Evolutionary conservation across 92 coral and sea anemone species (phyloP), one percentile per base, ranked within the genome.

Genomic region (Palythoa heliodiscus): DNA sequence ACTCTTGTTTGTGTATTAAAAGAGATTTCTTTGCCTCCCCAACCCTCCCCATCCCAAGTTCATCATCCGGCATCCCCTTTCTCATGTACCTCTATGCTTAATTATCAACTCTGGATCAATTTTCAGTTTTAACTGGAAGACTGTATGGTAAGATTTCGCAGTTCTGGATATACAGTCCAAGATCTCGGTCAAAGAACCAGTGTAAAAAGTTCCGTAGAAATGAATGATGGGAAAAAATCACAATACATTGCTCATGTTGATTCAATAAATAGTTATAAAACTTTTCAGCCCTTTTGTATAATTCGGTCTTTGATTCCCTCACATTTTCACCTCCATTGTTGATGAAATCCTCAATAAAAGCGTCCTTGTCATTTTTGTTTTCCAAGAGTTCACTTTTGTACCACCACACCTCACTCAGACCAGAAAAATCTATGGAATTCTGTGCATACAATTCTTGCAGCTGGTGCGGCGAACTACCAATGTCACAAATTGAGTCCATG

Each of bases 361-460:
- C 84, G 11, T 66, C 57, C 10, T 9, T 80, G n/a, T 47, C 47
- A 35, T 13, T 68, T 8, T 2, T 4, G 23, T 80, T 47, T 35
- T 80, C 84, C 8, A 80, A 12, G 1, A 13, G 53, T 50, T 80
- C 58, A 22, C 73, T 43, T 23, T 67, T 68, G 60, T 77, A 85
- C 91, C 91, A 89, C 91, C 91, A 89, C 52, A 86, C 87, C 52
- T 89, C 91, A 40, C 74, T 84, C 73, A 89, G 23, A 48, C 77
- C 58, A 16, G 91, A 54, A 73, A 89, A 89, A 66, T 85, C 82
- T 23, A 89, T 82, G 66, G 67, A 53, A 3, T 76, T 54, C 0
- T 43, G 61, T 20, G 88, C 76, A 60, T 75, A 89, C 14, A 89
- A 77, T 47, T 77, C 82, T 61, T 71, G 70, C 61, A 89, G 72